phyloP scores from a whole-genome alignment of 2,113 vertebrate species.

The Pongo pygmaeus region DNA sequence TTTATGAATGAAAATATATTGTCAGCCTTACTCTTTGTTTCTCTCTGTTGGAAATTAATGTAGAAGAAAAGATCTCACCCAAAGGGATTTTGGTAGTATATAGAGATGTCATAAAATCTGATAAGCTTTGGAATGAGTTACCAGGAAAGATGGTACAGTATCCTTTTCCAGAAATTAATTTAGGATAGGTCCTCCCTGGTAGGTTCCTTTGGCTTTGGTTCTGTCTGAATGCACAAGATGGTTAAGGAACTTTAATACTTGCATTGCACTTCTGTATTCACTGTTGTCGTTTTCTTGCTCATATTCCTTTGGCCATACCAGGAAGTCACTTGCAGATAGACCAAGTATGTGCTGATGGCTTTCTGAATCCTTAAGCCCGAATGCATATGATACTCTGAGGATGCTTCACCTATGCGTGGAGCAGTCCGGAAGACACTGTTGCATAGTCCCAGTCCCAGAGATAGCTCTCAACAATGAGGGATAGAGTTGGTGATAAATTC shows the following conservation, averaged over 20 bases:
- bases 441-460: neutral
- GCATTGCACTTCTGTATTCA: neutral
- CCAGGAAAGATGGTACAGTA: neutral
- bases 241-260: neutral
- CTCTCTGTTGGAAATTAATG: neutral
- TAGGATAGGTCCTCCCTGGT: neutral
- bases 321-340: neutral
- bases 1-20: neutral
- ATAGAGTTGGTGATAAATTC: neutral
- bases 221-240: neutral
- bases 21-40: neutral
- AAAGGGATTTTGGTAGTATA: neutral
- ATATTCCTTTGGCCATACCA: neutral
- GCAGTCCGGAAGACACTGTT: neutral
- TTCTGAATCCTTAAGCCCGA: neutral
- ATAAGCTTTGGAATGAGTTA: conserved; percentile 29
- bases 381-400: neutral
- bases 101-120: neutral
- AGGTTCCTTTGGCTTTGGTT: neutral
- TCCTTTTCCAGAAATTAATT: neutral
- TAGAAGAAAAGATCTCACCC: neutral
- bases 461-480: neutral
- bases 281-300: neutral
- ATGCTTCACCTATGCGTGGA: neutral
- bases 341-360: neutral